Evolutionary conservation across 2,113 vertebrate species (phyloP).

Genomic region (Poeciliopsis turrubarensis): DNA sequence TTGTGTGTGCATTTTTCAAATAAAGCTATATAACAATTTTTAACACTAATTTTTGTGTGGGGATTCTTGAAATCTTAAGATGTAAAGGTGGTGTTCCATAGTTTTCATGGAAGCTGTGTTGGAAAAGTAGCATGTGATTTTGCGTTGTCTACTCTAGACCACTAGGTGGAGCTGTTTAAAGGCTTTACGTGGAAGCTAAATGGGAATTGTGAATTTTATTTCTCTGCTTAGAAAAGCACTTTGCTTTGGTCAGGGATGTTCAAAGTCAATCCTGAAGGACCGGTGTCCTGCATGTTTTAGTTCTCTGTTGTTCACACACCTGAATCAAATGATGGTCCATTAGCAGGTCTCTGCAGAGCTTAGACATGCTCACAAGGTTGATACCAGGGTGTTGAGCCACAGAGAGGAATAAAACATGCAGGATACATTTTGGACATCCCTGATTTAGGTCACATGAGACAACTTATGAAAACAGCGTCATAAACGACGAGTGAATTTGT

Average conservation of each 20-base stretch:
- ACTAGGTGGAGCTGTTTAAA: slow-evolving; percentile 35
- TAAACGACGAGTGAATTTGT: neutral
- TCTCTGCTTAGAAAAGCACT: neutral
- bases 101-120: neutral
- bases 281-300: no score
- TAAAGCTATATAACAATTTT: slow-evolving; percentile 40
- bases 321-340: no score
- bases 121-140: neutral
- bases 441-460: neutral
- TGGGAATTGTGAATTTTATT: neutral
- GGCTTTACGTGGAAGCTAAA: neutral
- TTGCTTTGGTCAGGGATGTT: no score
- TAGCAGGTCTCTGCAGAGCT: no score
- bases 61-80: neutral
- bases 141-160: neutral
- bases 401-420: no score
- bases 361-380: no score
- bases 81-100: no score
- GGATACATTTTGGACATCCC: no score
- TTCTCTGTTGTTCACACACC: no score
- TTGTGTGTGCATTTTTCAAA: slow-evolving; percentile 52
- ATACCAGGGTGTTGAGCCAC: no score
- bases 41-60: neutral
- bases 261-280: no score
- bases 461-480: neutral